phyloP scores from a whole-genome alignment of 2,888 invertebrate genomes.

The Diabrotica balteata region DNA sequence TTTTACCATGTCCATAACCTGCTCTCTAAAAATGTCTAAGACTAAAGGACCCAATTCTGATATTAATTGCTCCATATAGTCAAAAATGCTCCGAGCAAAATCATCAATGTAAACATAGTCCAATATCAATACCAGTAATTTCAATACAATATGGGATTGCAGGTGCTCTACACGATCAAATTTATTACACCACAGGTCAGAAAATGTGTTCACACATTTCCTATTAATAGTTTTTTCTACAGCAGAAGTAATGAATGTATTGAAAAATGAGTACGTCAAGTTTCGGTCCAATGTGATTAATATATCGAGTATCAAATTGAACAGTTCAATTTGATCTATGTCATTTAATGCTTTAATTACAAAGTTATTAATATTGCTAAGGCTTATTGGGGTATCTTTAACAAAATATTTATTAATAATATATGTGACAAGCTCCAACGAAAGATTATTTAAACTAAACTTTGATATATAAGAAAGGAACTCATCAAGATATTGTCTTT shows the following conservation, averaged over 20 bases:
- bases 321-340: constrained; percentile 19
- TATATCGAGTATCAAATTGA: constrained; percentile 12
- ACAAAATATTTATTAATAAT: constrained; percentile 7
- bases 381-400: no score
- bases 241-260: neutral
- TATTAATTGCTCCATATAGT: constrained; percentile 17
- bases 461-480: constrained; percentile 13
- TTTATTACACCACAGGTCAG: constrained; percentile 22
- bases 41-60: constrained; percentile 17
- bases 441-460: constrained; percentile 12
- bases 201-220: constrained; percentile 12
- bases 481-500: constrained; percentile 12
- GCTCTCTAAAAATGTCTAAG: constrained; percentile 18
- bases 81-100: constrained; percentile 13
- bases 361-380: constrained; percentile 7
- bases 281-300: constrained; percentile 9
- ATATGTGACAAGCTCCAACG: constrained; percentile 15
- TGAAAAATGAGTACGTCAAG: neutral
- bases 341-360: constrained; percentile 15
- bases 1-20: neutral
- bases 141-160: constrained; percentile 17
- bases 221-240: neutral
- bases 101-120: neutral
- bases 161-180: constrained; percentile 10
- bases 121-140: constrained; percentile 8